Percentiles rank a stretch among this genome's conserved stretches.
These are phyloP conservation scores for Morbakka virulenta DNA, from an alignment of 30 jellyfish, hydroid and myxozoan species.

Conservation along the genomic window DNA sequence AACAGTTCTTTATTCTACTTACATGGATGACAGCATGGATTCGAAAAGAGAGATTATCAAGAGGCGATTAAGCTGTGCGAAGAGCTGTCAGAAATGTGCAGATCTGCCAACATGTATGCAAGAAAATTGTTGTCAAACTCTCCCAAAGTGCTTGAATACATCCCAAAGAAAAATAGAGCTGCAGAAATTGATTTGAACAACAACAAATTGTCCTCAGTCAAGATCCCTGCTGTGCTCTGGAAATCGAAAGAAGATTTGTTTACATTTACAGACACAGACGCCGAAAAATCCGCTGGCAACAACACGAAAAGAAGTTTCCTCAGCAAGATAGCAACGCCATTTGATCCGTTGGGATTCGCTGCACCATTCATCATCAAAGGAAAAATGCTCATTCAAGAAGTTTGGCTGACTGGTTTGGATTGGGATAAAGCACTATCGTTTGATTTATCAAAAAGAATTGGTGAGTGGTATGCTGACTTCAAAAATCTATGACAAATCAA, in stretches of 20 bases:
- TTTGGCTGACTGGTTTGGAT: background rate
- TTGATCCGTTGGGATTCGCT: background rate
- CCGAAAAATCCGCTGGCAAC: background rate
- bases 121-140: slow-evolving; percentile 5
- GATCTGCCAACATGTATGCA: slow-evolving; percentile 35
- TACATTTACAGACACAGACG: background rate
- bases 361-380: background rate
- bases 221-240: background rate
- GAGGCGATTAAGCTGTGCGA: slow-evolving; percentile 3
- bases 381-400: background rate
- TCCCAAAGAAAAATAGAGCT: background rate
- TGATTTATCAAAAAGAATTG: too few species aligned
- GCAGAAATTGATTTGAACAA: background rate
- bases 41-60: too few species aligned
- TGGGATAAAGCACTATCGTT: background rate
- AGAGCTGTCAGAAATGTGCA: slow-evolving; percentile 16
- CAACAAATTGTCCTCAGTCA: background rate
- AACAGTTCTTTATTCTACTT: too few species aligned
- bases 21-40: too few species aligned
- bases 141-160: background rate
- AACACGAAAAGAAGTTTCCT: background rate
- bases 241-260: background rate
- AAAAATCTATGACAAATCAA: too few species aligned
- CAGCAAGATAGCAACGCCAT: background rate
- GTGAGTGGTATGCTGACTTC: too few species aligned